Evolutionary conservation across 2,113 vertebrate species (phyloP), one percentile per base, ranked within the genome.

Genomic region (Miniopterus natalensis): DNA sequence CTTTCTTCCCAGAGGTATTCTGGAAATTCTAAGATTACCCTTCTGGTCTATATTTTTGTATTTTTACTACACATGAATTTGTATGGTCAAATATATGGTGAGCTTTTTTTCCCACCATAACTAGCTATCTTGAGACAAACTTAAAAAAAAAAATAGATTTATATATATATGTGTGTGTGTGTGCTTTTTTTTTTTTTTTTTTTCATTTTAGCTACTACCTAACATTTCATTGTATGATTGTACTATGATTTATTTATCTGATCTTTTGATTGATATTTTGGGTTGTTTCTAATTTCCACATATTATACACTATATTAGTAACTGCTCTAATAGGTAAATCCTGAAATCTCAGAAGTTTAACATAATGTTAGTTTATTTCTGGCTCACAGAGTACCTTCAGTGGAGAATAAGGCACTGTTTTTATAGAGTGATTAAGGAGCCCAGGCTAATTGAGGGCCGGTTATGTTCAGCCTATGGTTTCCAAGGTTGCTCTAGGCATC

Each of bases 301-400:
- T 83, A 59, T 66, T 87, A 17, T 31, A 47, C 1, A 27, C 36
- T 78, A 1, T 57, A 65, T 90, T 88, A 88, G 55, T 91, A 53
- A 17, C 36, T 85, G 57, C 47, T 74, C 5, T 77, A 77, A 61
- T 88, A 49, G 40, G 10, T 61, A 68, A 87, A 88, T 90, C 5
- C 47, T 77, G 14, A 84, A 74, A 92, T 94, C 36, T 86, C 49
- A 79, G 88, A 92, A 63, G 25, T 42, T 79, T 63, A 74, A 42
- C 8, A 27, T 85, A 73, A 71, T 75, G 18, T 53, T 94, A 74
- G 57, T 87, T 87, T 71, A 65, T 94, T 84, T 92, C 31, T 83
- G 92, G n/a, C 59, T 83, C 65, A 88, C 20, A 63, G 36, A 77
- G 51, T 94, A 23, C 40, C 31, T 79, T 87, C 17, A 68, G 0